A percentile compares a stretch with the other conserved stretches of the same genome.
phyloP scores from a whole-genome alignment of 2,797 vertebrate genomes.

The Leptoclinus maculatus region DNA sequence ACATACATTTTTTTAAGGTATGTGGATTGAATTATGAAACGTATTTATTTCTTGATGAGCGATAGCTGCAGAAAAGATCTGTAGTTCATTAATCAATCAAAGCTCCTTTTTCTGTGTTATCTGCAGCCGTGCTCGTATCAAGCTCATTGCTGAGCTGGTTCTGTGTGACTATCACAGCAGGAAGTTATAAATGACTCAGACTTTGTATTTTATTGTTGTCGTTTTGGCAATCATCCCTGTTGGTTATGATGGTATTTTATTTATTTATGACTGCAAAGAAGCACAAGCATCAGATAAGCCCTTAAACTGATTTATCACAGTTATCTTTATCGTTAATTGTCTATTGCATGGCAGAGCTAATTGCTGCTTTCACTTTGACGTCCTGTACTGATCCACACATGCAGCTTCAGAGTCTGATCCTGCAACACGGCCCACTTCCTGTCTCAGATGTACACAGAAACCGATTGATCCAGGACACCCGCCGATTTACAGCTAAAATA shows the following conservation, averaged over 20 bases:
- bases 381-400: background rate
- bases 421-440: background rate
- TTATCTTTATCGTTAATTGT: constrained; percentile 2
- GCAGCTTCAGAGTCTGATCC: background rate
- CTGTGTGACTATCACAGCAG: constrained; percentile 6
- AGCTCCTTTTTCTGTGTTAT: constrained; percentile 15
- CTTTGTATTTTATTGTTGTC: constrained; percentile 10
- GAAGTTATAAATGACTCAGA: constrained; percentile 41
- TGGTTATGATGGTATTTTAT: background rate
- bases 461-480: background rate
- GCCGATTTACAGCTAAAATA: background rate
- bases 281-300: constrained; percentile 4
- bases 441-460: background rate
- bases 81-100: background rate
- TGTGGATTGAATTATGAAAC: background rate
- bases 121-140: constrained; percentile 17
- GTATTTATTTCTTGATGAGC: background rate
- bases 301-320: background rate
- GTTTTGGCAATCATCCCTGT: background rate
- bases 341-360: background rate
- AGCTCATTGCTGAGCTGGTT: constrained; percentile 36
- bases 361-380: background rate
- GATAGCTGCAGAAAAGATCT: background rate
- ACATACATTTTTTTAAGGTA: background rate
- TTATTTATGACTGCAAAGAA: background rate